These are phyloP conservation scores for Netelia melanura DNA, from an alignment of 2,888 invertebrate species.

Conservation along the genomic window DNA sequence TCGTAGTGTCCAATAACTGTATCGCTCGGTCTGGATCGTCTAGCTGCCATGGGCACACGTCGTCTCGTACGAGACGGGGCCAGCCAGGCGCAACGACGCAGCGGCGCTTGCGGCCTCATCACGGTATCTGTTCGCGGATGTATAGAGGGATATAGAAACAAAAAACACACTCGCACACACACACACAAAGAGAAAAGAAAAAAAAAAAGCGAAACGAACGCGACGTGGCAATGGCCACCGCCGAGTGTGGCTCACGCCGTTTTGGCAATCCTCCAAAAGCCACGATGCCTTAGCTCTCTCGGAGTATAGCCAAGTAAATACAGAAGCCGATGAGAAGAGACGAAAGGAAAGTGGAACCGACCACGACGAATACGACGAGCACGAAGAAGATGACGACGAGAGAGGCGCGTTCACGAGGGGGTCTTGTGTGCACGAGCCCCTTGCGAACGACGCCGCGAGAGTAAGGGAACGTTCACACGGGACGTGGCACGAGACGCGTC, in stretches of 20 bases:
- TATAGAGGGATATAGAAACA: conserved; percentile 37
- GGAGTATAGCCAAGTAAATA: conserved; percentile 71
- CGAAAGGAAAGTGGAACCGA: conserved; percentile 54
- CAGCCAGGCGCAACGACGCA: conserved; percentile 32
- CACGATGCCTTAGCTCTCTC: conserved; percentile 66
- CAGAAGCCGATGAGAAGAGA: conserved; percentile 56
- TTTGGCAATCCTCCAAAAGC: conserved; percentile 69
- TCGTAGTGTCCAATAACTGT: neutral
- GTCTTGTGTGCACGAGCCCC: neutral
- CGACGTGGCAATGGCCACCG: conserved; percentile 52
- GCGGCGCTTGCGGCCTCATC: conserved; percentile 43
- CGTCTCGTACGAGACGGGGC: conserved; percentile 18
- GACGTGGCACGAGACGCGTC: conserved; percentile 17
- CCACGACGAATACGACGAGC: conserved; percentile 55
- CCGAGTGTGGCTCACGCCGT: conserved; percentile 48
- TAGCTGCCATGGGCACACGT: neutral
- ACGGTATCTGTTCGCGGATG: conserved; percentile 34
- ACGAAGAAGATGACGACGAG: conserved; percentile 54
- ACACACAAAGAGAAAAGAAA: neutral
- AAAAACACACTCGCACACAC: neutral
- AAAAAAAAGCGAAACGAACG: conserved; percentile 31
- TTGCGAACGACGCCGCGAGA: conserved; percentile 38
- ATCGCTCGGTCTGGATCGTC: no score
- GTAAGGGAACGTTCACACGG: conserved; percentile 14
- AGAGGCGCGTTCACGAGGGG: conserved; percentile 9